Conservation (phyloP, 2,888 invertebrate genomes). For the Erebia epiphron region DNA sequence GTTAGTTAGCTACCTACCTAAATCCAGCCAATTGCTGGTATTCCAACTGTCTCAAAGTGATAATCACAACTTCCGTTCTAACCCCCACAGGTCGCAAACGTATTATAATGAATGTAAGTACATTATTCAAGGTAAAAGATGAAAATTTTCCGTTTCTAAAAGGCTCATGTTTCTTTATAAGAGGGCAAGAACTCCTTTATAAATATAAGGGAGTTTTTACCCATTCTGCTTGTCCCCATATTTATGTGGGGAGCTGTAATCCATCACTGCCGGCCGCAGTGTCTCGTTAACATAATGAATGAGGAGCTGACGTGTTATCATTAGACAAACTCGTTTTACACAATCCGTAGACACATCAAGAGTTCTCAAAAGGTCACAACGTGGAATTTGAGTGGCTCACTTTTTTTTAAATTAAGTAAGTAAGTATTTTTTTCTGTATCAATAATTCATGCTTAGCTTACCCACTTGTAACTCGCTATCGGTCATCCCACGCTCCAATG, state of each 20-base stretch:
- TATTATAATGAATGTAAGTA: background rate
- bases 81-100: background rate
- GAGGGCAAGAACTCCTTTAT: background rate
- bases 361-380: conserved; percentile 4
- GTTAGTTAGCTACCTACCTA: no score
- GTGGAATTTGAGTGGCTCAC: background rate
- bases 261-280: conserved; percentile 75
- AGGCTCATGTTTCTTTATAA: background rate
- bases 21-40: no score
- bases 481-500: no score
- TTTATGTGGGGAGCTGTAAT: conserved; percentile 57
- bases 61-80: no score
- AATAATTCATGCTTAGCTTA: background rate
- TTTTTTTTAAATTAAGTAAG: no score
- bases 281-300: conserved; percentile 81
- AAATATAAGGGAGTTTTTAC: conserved; percentile 33
- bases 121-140: background rate
- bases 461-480: no score
- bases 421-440: no score
- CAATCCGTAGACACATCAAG: conserved; percentile 30
- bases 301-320: conserved; percentile 53
- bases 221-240: conserved; percentile 41
- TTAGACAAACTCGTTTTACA: conserved; percentile 38
- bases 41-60: no score
- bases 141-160: background rate